Conservation (phyloP, 2,888 invertebrate species). For the Acrocyrtus sp. region DNA sequence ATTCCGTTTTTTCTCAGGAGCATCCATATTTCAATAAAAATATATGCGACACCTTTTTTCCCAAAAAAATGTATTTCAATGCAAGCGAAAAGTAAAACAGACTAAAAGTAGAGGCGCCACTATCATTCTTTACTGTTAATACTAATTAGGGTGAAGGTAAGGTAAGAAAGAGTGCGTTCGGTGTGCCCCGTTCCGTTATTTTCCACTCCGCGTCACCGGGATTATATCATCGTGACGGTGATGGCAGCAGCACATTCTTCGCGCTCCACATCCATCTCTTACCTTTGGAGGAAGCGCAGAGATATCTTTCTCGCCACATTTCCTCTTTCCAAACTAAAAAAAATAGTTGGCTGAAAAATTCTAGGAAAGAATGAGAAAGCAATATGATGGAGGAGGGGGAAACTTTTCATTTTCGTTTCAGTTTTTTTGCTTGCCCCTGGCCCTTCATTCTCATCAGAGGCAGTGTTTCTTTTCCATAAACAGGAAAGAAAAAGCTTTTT, state of each 20-base stretch:
- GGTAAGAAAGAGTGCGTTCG: neutral
- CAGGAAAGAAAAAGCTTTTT: neutral
- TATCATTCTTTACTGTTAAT: neutral
- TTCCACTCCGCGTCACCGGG: neutral
- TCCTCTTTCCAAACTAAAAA: too few relatives aligned
- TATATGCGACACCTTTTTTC: too few relatives aligned
- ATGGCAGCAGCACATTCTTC: too few relatives aligned
- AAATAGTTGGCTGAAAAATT: too few relatives aligned
- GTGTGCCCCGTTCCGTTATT: neutral
- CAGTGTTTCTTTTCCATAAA: neutral
- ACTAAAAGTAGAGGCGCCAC: neutral
- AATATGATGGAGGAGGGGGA: neutral
- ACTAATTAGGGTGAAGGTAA: neutral
- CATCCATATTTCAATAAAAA: too few relatives aligned
- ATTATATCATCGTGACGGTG: neutral
- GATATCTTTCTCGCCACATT: too few relatives aligned
- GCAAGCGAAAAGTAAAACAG: too few relatives aligned
- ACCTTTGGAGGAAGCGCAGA: neutral
- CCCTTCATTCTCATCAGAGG: neutral
- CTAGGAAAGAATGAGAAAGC: neutral
- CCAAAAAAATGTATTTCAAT: too few relatives aligned
- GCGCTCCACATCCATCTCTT: too few relatives aligned
- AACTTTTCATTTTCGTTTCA: neutral
- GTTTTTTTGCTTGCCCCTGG: constrained; percentile 19
- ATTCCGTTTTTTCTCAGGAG: too few relatives aligned